A percentile compares a stretch with the other conserved stretches of the same genome.
phyloP scores from a whole-genome alignment of 2,113 vertebrate species.

The Pluvianellus socialis region DNA sequence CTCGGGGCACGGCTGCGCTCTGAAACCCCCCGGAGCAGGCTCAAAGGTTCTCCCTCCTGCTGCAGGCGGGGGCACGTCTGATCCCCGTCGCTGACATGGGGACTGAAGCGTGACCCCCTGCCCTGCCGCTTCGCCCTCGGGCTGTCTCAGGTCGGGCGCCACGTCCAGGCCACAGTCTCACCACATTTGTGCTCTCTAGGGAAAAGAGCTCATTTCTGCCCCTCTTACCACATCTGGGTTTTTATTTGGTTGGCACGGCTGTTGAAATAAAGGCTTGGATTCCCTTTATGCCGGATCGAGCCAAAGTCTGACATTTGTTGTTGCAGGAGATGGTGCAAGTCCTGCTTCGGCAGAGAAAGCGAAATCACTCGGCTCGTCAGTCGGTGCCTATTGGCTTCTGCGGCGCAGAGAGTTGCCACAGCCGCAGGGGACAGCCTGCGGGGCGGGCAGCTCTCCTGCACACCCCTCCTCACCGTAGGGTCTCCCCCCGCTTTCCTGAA shows the following conservation, averaged over 20 bases:
- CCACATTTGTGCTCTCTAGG: background rate
- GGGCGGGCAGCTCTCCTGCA: background rate
- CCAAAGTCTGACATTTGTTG: background rate
- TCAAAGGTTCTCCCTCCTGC: background rate
- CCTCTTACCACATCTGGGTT: background rate
- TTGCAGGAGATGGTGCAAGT: background rate
- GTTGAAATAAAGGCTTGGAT: background rate
- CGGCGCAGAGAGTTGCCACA: background rate
- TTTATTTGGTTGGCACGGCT: background rate
- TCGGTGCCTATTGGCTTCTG: accelerated
- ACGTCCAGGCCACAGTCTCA: background rate
- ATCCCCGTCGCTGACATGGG: background rate
- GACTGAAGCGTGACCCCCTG: background rate
- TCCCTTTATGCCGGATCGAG: background rate
- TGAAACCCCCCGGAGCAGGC: background rate
- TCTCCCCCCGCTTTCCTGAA: background rate
- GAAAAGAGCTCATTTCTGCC: background rate
- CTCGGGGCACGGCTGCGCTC: background rate
- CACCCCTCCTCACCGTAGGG: background rate
- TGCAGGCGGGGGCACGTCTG: background rate
- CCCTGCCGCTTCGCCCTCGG: accelerated
- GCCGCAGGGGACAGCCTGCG: background rate
- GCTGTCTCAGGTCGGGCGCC: background rate
- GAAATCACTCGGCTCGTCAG: accelerated
- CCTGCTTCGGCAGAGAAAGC: background rate